Evolutionary conservation across 2,888 invertebrate genomes (phyloP), one percentile per base, ranked within the genome.

Genomic region (Theretra japonica): DNA sequence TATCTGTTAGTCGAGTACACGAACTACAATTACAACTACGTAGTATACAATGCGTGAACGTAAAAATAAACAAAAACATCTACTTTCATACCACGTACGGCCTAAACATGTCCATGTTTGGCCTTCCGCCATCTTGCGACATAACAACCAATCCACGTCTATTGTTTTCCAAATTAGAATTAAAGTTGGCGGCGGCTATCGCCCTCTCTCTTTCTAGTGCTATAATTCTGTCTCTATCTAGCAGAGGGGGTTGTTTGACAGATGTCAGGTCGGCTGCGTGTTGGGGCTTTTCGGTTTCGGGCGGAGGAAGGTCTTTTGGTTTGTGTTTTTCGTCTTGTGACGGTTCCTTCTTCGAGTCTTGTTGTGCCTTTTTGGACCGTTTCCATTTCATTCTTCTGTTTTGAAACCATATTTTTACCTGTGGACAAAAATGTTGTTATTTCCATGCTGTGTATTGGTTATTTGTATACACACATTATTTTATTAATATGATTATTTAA

Each of bases 381-480:
- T 99, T 99, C 99, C 99, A 99, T 89, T 99, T 99, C 99, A 99
- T 99, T 82, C 99, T 96, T 69, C 99, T 96, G 90, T 99, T 99
- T 96, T 99, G 99, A 92, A 99, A 99, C 99, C 99, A 99, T 83
- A 99, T 99, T 95, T 99, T 99, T 76, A 99, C 99, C 98, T 99
- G 96, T 15, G 41, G 71, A 75, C 79, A 84, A 84, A 69, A 2
- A 33, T 68, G 71, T 68, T n/a, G 0, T 68, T 23, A n/a, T 50
- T 6, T 58, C 70, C n/a, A 4, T 53, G 30, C 8, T 7, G 0
- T 33, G 33, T 33, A 33, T 33, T 33, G 33, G 33, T 7, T 33
- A 8, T 33, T 33, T 6, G 33, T 33, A 7, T 33, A 33, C 33
- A 8, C 33, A 8, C 33, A 33, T 30, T 30, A 30, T 30, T 30